Conservation (phyloP, 2,888 invertebrate species). For the Orchesellides sinensis region DNA sequence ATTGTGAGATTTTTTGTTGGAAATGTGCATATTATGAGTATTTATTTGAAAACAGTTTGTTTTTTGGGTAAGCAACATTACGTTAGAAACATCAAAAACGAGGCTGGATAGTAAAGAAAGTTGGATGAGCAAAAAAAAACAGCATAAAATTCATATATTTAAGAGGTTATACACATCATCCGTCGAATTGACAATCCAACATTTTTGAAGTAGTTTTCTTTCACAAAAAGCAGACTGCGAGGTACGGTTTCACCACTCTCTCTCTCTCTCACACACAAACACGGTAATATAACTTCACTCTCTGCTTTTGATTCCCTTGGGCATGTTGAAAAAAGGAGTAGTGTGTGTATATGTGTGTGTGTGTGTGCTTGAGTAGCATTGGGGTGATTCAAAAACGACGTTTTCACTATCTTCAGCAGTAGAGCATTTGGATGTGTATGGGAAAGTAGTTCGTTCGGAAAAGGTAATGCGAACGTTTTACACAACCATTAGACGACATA, state of each 20-base stretch:
- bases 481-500: constrained; percentile 46
- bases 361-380: constrained; percentile 50
- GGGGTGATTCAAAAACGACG: constrained; percentile 55
- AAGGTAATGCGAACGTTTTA: constrained; percentile 48
- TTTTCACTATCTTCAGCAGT: constrained; percentile 20
- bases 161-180: constrained; percentile 34
- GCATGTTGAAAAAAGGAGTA: constrained; percentile 54
- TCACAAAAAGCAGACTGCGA: not conserved
- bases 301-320: constrained; percentile 51
- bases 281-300: constrained; percentile 36
- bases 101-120: constrained; percentile 9
- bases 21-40: too few species aligned
- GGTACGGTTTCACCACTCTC: not conserved
- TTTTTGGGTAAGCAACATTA: not conserved
- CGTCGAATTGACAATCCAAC: constrained; percentile 16
- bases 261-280: not conserved
- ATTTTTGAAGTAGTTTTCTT: constrained; percentile 34
- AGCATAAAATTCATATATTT: constrained; percentile 24
- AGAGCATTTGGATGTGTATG: constrained; percentile 32
- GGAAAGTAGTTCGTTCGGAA: constrained; percentile 6
- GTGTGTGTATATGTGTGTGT: too few species aligned
- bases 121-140: not conserved
- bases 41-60: too few species aligned
- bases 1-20: too few species aligned
- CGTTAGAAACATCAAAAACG: not conserved